Evolutionary conservation across 2,888 invertebrate species (phyloP), one percentile per base, ranked within the genome.

Genomic region (Elgonia sp.): DNA sequence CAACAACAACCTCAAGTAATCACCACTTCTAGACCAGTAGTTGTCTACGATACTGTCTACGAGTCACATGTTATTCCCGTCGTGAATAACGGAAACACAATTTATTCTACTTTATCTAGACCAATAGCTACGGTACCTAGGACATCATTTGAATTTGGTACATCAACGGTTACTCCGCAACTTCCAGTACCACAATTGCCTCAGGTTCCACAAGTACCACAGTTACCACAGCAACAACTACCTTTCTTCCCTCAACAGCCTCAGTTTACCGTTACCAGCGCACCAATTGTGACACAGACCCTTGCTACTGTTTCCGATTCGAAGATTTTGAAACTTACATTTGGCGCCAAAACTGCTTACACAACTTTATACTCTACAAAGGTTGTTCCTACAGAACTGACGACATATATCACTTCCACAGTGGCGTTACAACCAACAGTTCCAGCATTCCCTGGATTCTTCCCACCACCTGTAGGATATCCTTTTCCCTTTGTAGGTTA

Each of bases 331-430:
- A 98, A 98, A 94, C 95, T 98, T 90, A 98, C 98, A 14, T 98
- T 98, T 93, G 98, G 98, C n/a, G 98, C 98, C 46, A 98, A 97
- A 94, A 98, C 98, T 0, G 97, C 98, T 0, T 97, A 97, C 93
- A 98, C 98, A 9, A 98, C 98, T 1, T 95, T 98, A 84, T 98
- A 96, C 94, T 97, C 97, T 2, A 98, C 98, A 55, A 97, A 96
- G 92, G 96, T 98, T 63, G 96, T 98, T 60, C 98, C 98, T 9
- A 98, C 98, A 0, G 95, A 97, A 73, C 94, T 98, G 86, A 98
- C 98, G n/a, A 97, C 97, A 18, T 97, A 97, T 93, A 96, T 98
- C 89, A 98, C 98, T 8, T 97, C 97, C 18, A 97, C 97, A 0
- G 95, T 98, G 40, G 96, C 97, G 3, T 96, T 97, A 20, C 97